phyloP scores from a whole-genome alignment of 2,113 vertebrate species.

The Oceanites oceanicus region DNA sequence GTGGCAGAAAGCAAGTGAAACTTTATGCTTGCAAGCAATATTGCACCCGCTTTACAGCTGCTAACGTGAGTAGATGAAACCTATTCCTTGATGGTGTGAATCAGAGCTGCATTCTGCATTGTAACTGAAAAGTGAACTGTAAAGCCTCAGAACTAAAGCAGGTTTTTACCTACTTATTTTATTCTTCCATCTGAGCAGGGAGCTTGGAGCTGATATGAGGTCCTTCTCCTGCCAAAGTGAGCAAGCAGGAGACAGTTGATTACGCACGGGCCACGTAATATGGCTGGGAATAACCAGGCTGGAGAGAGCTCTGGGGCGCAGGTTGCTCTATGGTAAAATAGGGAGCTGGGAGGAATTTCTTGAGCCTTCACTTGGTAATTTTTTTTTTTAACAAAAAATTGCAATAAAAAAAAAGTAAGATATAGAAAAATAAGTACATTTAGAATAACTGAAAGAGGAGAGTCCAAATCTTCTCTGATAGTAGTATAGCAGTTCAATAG shows the following conservation, averaged over 20 bases:
- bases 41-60: not conserved
- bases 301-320: not conserved
- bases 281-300: not conserved
- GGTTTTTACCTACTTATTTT: not conserved
- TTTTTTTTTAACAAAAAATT: not conserved
- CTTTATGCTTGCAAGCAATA: not conserved
- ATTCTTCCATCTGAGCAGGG: not conserved
- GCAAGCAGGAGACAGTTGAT: not conserved
- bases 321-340: not conserved
- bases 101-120: not conserved
- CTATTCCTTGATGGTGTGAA: not conserved
- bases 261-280: not conserved
- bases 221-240: not conserved
- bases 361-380: not conserved
- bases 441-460: not conserved
- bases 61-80: not conserved
- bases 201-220: not conserved
- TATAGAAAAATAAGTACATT: not conserved
- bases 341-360: not conserved
- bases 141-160: not conserved
- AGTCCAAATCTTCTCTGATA: not conserved
- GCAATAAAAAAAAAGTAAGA: not conserved
- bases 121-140: not conserved
- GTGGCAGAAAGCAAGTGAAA: not conserved
- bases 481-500: not conserved